A percentile compares a stretch with the other conserved stretches of the same genome.
These are phyloP conservation scores for Drosophila pandora DNA, from an alignment of 1,140 invertebrate species.

Conservation along the genomic window DNA sequence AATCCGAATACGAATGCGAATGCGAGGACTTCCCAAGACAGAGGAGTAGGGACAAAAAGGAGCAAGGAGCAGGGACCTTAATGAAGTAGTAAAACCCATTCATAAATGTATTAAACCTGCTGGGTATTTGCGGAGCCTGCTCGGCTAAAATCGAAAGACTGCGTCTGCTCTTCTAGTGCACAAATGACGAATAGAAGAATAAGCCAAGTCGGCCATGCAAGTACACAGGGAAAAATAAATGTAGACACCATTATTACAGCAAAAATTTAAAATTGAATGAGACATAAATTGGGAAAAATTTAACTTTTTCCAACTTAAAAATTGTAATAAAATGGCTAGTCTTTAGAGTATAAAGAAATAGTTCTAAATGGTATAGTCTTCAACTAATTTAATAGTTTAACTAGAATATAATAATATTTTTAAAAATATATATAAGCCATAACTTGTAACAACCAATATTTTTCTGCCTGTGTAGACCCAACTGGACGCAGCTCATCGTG, in stretches of 20 bases:
- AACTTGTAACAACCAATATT: background rate
- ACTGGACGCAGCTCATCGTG: background rate
- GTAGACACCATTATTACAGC: background rate
- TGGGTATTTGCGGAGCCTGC: constrained; percentile 52
- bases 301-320: too few relatives aligned
- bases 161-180: constrained; percentile 52
- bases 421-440: too few relatives aligned
- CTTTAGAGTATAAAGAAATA: too few relatives aligned
- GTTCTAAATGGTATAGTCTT: too few relatives aligned
- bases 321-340: too few relatives aligned
- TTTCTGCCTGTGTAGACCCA: constrained; percentile 19
- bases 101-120: constrained; percentile 78
- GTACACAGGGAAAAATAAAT: background rate
- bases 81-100: constrained; percentile 84
- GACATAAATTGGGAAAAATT: background rate
- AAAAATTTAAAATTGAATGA: background rate
- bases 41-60: constrained; percentile 12
- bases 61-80: constrained; percentile 61
- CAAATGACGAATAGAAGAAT: constrained; percentile 78
- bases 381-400: too few relatives aligned
- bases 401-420: too few relatives aligned
- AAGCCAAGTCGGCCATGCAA: constrained; percentile 25
- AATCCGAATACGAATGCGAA: constrained; percentile 5
- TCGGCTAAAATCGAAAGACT: constrained; percentile 56
- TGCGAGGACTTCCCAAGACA: background rate